Evolutionary conservation across 2,888 invertebrate genomes (phyloP), one percentile per base, ranked within the genome.

Genomic region (Hanleya hanleyi): DNA sequence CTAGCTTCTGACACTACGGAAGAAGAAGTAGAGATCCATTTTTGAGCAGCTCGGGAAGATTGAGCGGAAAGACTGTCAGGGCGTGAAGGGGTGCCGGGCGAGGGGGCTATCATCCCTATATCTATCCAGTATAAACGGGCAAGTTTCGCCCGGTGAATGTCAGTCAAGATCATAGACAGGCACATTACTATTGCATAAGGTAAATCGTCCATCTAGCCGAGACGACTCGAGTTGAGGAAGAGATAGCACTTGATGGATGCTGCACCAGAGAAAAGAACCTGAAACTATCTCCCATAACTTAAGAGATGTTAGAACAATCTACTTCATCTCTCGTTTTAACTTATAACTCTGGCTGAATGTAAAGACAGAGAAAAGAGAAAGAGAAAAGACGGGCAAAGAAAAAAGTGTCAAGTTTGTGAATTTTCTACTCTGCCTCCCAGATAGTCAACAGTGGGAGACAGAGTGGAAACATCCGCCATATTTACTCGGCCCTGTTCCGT

Each of bases 151-250:
- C 26, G 57, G 29, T 57, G 57, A 29, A 57, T 4, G 26, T 57
- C 57, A 7, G 29, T 26, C 26, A 57, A 57, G 26, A 57, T 57
- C 29, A 57, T 29, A 7, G 57, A 57, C 29, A 57, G 12, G 29
- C 29, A 57, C 2, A 9, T 57, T 4, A 57, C 29, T 57, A 57
- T 29, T 15, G 12, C 15, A 32, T 57, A 57, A 4, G 57, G 32
- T 15, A 57, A 57, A 57, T 57, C 57, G 22, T 57, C 32, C 57
- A 57, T 57, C 22, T n/a, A n/a, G n/a, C n/a, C n/a, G n/a, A n/a
- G n/a, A n/a, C n/a, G n/a, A n/a, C n/a, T n/a, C n/a, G n/a, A n/a
- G n/a, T n/a, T n/a, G n/a, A n/a, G n/a, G n/a, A n/a, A n/a, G n/a
- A n/a, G n/a, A n/a, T n/a, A n/a, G n/a, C n/a, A n/a, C n/a, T n/a